A percentile compares a stretch with the other conserved stretches of the same genome.
Conservation (phyloP, 2,888 invertebrate genomes). For the Eristalinus aeneus region DNA sequence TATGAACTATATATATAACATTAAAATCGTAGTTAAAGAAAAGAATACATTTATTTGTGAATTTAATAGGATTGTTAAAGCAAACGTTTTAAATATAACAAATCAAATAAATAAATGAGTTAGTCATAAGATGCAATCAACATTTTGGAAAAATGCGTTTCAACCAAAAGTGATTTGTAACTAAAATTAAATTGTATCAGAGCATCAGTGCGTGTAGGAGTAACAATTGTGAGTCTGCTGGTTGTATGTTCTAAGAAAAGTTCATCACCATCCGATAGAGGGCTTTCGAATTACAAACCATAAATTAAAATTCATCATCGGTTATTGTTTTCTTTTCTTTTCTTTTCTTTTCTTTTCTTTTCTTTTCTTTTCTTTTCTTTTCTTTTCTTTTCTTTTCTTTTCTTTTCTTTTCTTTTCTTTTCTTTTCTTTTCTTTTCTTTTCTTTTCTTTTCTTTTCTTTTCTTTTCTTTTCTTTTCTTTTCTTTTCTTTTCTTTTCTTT, state of each 20-base stretch:
- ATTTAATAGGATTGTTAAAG: slow-evolving; percentile 1
- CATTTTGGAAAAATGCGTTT: neutral
- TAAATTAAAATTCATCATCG: neutral
- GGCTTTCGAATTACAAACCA: neutral
- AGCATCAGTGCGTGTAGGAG: neutral
- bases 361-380: too few relatives aligned
- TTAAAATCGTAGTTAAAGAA: slow-evolving; percentile 26
- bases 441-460: too few relatives aligned
- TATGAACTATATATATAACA: slow-evolving; percentile 21
- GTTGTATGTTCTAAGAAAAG: neutral
- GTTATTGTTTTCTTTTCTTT: too few relatives aligned
- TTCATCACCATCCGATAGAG: neutral
- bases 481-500: too few relatives aligned
- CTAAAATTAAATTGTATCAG: neutral
- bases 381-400: too few relatives aligned
- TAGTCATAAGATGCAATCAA: neutral
- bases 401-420: too few relatives aligned
- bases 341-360: too few relatives aligned
- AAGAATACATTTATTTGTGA: neutral
- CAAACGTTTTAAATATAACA: neutral
- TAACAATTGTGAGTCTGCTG: neutral
- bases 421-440: too few relatives aligned
- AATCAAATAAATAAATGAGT: neutral
- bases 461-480: too few relatives aligned
- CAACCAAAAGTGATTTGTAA: too few relatives aligned